Evolutionary conservation across 2,113 vertebrate genomes (phyloP).

Genomic region (Poeciliopsis prolifica): DNA sequence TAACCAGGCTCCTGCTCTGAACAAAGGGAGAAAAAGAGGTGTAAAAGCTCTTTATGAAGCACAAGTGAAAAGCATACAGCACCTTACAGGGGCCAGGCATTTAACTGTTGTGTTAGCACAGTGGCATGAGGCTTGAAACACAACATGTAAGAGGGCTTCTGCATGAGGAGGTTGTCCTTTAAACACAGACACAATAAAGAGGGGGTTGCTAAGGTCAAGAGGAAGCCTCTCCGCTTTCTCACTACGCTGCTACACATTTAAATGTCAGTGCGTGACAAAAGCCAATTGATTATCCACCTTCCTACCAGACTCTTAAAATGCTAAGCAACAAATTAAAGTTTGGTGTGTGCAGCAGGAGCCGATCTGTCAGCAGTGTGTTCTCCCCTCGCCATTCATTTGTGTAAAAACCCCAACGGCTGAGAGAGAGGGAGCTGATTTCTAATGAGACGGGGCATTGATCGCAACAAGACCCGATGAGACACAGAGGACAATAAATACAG

Average conservation of each 20-base stretch:
- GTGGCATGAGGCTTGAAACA: conserved; percentile 44
- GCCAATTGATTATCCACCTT: conserved; percentile 80
- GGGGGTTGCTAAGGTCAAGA: conserved; percentile 66
- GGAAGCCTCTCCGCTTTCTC: conserved; percentile 55
- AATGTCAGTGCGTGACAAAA: conserved; percentile 78
- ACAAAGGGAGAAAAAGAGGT: conserved; percentile 57
- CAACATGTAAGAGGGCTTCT: conserved; percentile 60
- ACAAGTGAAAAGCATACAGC: conserved; percentile 57
- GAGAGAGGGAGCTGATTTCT: conserved; percentile 62
- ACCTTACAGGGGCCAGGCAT: conserved; percentile 46
- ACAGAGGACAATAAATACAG: conserved; percentile 45
- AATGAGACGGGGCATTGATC: conserved; percentile 74
- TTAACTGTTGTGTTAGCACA: conserved; percentile 38
- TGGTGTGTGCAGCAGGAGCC: conserved; percentile 51
- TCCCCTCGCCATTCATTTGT: conserved; percentile 67
- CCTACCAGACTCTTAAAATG: conserved; percentile 74
- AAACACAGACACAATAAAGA: conserved; percentile 69
- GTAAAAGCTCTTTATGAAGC: conserved; percentile 57
- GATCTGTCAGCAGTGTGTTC: conserved; percentile 54
- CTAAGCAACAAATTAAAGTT: conserved; percentile 81
- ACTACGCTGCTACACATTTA: conserved; percentile 65
- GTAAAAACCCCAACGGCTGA: conserved; percentile 66
- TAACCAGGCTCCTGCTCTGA: conserved; percentile 52
- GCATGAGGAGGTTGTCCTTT: conserved; percentile 66
- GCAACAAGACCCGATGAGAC: conserved; percentile 43